Evolutionary conservation across 2,797 vertebrate genomes (phyloP).

Genomic region (Phoebastria nigripes): DNA sequence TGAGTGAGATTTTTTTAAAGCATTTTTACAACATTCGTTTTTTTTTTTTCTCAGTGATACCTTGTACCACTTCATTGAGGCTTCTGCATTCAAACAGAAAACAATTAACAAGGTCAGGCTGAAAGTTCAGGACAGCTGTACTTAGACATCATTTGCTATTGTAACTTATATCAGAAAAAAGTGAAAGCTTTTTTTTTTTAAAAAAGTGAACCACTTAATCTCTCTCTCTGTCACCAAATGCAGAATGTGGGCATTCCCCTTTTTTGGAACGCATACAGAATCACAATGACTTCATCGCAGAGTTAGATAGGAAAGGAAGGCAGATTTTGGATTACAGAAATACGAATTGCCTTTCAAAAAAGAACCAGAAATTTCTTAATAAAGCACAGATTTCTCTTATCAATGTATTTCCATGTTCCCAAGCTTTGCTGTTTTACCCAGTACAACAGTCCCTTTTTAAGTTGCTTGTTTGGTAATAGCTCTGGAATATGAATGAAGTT

Average conservation of each 20-base stretch:
- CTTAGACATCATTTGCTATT: not conserved
- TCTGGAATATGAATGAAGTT: not conserved
- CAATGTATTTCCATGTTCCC: not conserved
- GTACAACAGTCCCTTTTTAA: not conserved
- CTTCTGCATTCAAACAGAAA: not conserved
- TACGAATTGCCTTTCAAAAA: not conserved
- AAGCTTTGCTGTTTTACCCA: not conserved
- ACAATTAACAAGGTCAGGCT: not conserved
- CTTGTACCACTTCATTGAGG: not conserved
- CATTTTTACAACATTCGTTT: not conserved
- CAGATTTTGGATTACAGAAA: not conserved
- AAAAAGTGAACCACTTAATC: not conserved
- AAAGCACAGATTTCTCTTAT: not conserved
- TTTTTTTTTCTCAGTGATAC: not conserved
- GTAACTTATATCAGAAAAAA: not conserved
- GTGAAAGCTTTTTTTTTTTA: not conserved
- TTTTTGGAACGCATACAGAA: not conserved
- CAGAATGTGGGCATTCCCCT: not conserved
- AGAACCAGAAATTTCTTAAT: not conserved
- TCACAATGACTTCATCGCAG: accelerated
- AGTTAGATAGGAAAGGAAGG: not conserved
- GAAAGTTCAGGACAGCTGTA: not conserved
- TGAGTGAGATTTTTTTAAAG: not conserved
- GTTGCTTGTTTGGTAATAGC: not conserved
- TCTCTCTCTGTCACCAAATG: not conserved